These are phyloP conservation scores for Acleris sparsana DNA, from an alignment of 2,888 invertebrate genomes.

Conservation along the genomic window DNA sequence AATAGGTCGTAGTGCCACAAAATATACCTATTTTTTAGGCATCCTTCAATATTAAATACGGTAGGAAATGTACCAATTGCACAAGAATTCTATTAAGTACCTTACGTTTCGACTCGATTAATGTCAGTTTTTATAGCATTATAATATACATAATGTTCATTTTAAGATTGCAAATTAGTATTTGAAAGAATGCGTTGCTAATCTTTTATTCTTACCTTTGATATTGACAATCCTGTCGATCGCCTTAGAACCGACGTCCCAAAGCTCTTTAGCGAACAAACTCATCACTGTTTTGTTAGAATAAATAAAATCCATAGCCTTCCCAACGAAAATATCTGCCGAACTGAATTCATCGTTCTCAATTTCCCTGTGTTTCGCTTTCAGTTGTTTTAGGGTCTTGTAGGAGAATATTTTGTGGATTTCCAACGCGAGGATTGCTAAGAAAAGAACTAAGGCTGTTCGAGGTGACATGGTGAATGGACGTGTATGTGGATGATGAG, in stretches of 20 bases:
- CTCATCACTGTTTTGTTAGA: constrained; percentile 71
- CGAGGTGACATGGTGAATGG: constrained; percentile 49
- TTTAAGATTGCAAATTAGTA: no score
- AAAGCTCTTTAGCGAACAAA: constrained; percentile 66
- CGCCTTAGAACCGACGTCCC: constrained; percentile 67
- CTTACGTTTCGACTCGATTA: no score
- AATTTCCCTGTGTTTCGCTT: constrained; percentile 49
- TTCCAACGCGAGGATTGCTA: constrained; percentile 47
- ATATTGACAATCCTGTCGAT: constrained; percentile 65
- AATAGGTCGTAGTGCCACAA: no score
- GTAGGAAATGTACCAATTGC: background rate
- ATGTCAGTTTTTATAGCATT: no score
- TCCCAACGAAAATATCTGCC: constrained; percentile 62
- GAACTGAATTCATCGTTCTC: constrained; percentile 53
- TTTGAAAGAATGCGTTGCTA: no score
- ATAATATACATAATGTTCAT: no score
- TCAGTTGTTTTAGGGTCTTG: constrained; percentile 57
- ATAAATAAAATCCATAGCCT: constrained; percentile 70
- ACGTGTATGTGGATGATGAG: background rate
- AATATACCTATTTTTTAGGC: no score
- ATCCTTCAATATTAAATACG: background rate
- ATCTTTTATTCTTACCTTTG: constrained; percentile 46
- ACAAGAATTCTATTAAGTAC: no score
- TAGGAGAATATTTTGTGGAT: constrained; percentile 49
- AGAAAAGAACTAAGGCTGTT: constrained; percentile 40